phyloP scores from a whole-genome alignment of 2,888 invertebrate species.

The Mactromeris polynyma region DNA sequence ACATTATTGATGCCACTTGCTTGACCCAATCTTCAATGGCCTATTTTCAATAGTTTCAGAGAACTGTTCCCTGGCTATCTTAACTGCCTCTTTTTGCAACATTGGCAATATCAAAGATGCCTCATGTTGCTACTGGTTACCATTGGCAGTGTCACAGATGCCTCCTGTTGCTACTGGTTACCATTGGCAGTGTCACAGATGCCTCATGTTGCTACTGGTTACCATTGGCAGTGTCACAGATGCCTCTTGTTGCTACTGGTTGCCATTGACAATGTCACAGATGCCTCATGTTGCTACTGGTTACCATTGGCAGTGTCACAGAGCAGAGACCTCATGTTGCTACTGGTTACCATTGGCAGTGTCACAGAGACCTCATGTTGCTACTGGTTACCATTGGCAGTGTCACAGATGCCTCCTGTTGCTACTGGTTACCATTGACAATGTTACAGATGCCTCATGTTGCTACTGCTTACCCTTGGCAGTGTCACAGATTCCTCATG shows the following conservation, averaged over 20 bases:
- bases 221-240: too few relatives aligned
- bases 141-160: neutral
- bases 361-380: neutral
- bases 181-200: too few relatives aligned
- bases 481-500: neutral
- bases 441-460: neutral
- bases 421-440: neutral
- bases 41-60: too few relatives aligned
- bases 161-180: neutral
- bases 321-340: too few relatives aligned
- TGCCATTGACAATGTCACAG: neutral
- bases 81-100: too few relatives aligned
- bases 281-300: neutral
- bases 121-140: neutral
- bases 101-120: neutral
- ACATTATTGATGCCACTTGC: too few relatives aligned
- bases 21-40: too few relatives aligned
- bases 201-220: too few relatives aligned
- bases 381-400: neutral
- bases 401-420: neutral
- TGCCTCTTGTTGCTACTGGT: neutral
- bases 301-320: too few relatives aligned
- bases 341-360: neutral
- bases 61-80: too few relatives aligned
- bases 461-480: neutral